A percentile compares a stretch with the other conserved stretches of the same genome.
phyloP scores from a whole-genome alignment of 2,113 vertebrate species.

The Myrmecobius fasciatus region DNA sequence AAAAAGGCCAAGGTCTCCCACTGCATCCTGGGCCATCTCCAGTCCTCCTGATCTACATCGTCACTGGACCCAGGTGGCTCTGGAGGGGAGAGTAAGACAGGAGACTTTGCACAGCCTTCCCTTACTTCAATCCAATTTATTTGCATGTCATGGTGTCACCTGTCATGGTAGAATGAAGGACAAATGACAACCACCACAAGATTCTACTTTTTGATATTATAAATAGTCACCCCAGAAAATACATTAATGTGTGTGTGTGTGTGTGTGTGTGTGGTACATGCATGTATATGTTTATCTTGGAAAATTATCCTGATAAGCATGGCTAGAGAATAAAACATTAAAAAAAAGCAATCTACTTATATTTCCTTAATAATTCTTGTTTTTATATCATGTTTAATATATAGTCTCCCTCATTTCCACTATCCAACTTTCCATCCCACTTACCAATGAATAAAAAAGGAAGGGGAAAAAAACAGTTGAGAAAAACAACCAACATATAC shows the following conservation, averaged over 20 bases:
- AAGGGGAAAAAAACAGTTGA: not conserved
- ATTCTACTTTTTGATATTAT: constrained; percentile 29
- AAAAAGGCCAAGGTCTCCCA: no score
- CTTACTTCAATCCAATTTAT: no score
- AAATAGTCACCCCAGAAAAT: not conserved
- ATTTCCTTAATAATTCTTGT: not conserved
- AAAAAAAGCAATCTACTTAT: not conserved
- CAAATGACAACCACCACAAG: not conserved
- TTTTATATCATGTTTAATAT: not conserved
- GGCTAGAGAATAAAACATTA: not conserved
- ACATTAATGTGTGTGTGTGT: not conserved
- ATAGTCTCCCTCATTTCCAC: not conserved
- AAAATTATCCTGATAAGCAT: constrained; percentile 14
- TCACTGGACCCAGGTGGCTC: no score
- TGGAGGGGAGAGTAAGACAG: no score
- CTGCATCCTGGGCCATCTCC: no score
- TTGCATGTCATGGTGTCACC: no score
- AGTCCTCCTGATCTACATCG: no score
- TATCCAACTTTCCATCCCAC: not conserved
- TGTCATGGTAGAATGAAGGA: no score
- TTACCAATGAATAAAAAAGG: not conserved
- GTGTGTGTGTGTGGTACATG: no score
- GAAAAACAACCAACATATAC: not conserved
- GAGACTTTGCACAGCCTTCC: no score
- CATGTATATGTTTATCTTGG: not conserved